A percentile compares a stretch with the other conserved stretches of the same genome.
These are phyloP conservation scores for Manis pentadactyla DNA, from an alignment of 2,797 vertebrate genomes.

Conservation along the genomic window DNA sequence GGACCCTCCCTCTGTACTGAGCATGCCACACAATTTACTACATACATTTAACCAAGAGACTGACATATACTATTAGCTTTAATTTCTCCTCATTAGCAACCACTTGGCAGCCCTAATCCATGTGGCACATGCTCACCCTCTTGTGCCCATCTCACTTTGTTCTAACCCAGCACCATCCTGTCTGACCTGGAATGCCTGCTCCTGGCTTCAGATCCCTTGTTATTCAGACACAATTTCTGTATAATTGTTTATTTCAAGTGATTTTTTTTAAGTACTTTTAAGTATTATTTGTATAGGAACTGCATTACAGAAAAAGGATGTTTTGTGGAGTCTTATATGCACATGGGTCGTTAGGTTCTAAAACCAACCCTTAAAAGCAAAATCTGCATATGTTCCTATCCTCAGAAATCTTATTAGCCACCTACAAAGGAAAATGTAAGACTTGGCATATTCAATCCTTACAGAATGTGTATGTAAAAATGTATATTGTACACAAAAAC, in stretches of 20 bases:
- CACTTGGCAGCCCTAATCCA: not conserved
- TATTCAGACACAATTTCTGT: not conserved
- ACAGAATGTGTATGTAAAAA: not conserved
- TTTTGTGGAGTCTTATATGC: not conserved
- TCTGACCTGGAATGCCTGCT: not conserved
- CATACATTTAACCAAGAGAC: not conserved
- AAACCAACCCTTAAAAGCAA: not conserved
- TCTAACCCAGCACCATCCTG: not conserved
- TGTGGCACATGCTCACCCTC: not conserved
- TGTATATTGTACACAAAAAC: not conserved
- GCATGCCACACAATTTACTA: not conserved
- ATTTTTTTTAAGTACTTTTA: not conserved
- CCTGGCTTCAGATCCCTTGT: not conserved
- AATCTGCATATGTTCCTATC: not conserved
- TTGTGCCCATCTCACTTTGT: not conserved
- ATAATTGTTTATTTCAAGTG: not conserved
- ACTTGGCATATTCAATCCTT: not conserved
- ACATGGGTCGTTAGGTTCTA: not conserved
- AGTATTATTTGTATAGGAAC: not conserved
- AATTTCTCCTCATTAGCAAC: not conserved
- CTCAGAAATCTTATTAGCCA: not conserved
- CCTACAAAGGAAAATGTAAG: not conserved
- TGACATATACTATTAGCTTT: not conserved
- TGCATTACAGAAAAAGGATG: not conserved
- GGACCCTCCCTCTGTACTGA: not conserved